Percentiles rank a stretch among this genome's conserved stretches.
Evolutionary conservation across 2,888 invertebrate species (phyloP).

Genomic region (Folsomia manolachei): DNA sequence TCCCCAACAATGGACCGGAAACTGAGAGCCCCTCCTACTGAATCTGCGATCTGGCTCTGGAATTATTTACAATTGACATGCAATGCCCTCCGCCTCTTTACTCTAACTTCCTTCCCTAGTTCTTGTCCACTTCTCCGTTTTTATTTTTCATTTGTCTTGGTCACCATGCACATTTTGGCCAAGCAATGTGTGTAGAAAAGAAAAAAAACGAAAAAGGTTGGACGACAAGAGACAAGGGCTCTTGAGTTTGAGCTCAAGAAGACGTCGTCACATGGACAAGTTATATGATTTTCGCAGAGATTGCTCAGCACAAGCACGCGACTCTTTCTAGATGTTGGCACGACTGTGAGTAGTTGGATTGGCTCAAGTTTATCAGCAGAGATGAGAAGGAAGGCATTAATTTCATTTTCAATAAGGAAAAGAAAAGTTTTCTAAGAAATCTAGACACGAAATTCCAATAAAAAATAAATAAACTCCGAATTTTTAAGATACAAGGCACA

Average conservation of each 20-base stretch:
- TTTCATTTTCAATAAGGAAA: background rate
- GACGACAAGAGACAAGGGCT: background rate
- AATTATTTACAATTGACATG: constrained; percentile 29
- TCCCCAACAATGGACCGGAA: background rate
- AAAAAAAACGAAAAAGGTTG: background rate
- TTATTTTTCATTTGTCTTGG: background rate
- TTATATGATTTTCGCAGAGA: constrained; percentile 1
- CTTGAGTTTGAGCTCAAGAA: background rate
- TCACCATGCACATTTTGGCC: background rate
- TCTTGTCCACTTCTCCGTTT: constrained; percentile 1
- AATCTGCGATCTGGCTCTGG: constrained; percentile 15
- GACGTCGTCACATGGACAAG: background rate
- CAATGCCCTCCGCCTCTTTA: constrained; percentile 18
- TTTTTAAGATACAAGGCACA: background rate
- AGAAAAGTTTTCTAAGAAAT: background rate
- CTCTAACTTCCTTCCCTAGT: too few species aligned
- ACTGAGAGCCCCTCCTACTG: background rate
- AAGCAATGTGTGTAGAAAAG: background rate
- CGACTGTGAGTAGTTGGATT: background rate
- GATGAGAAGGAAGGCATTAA: constrained; percentile 1
- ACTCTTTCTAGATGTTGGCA: background rate
- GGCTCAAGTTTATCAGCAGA: background rate
- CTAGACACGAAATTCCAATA: background rate
- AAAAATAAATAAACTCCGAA: background rate
- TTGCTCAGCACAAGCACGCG: too few species aligned